Conservation (phyloP, 1,140 invertebrate genomes). For the Coelopa frigida region DNA sequence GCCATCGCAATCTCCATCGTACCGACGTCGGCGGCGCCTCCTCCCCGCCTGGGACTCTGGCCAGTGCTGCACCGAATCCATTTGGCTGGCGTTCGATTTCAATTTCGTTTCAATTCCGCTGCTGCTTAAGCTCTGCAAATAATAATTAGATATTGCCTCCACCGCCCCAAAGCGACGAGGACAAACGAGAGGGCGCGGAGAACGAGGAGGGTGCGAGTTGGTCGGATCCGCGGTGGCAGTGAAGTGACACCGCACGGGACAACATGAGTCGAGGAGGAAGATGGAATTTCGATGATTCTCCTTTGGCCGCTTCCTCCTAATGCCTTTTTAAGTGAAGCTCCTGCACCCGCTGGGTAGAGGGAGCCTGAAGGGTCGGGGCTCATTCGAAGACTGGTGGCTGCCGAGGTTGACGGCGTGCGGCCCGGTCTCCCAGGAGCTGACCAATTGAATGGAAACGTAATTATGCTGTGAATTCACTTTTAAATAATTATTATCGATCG, state of each 20-base stretch:
- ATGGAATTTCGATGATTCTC: not conserved
- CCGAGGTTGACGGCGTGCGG: too few relatives aligned
- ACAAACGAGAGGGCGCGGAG: not conserved
- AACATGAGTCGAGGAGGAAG: not conserved
- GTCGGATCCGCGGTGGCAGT: not conserved
- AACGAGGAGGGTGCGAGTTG: not conserved
- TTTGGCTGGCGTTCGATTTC: not conserved
- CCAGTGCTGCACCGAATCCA: not conserved
- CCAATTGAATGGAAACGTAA: not conserved
- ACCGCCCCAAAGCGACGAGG: not conserved
- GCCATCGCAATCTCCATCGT: too few relatives aligned
- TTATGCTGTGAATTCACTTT: constrained; percentile 10
- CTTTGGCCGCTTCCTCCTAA: constrained; percentile 5
- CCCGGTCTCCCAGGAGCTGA: too few relatives aligned
- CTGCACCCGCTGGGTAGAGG: not conserved
- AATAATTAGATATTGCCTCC: constrained; percentile 7
- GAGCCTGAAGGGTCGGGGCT: not conserved
- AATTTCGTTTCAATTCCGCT: constrained; percentile 3
- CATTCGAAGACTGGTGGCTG: not conserved
- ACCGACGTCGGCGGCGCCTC: not conserved
- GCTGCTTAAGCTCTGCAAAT: constrained; percentile 4
- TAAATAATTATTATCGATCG: constrained; percentile 11
- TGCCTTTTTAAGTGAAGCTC: constrained; percentile 4
- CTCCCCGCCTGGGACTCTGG: not conserved
- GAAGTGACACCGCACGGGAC: not conserved